Conservation (phyloP, 2,888 invertebrate genomes). For the Pardosa pseudoannulata region DNA sequence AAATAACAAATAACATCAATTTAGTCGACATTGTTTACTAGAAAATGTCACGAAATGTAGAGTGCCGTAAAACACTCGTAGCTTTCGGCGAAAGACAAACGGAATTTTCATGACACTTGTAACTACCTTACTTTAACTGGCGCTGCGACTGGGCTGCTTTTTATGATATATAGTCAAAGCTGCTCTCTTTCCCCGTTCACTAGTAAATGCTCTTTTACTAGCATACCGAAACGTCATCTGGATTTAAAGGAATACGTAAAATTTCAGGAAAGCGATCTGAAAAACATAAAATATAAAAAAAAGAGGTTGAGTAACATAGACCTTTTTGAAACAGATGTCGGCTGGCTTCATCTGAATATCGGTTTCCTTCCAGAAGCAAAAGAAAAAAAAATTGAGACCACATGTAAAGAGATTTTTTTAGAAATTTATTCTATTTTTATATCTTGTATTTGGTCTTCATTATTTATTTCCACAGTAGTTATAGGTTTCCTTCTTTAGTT, state of each 20-base stretch:
- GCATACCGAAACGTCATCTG: not conserved
- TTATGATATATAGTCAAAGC: not conserved
- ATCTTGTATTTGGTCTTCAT: not conserved
- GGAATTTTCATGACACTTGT: too few species aligned
- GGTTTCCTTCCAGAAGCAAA: not conserved
- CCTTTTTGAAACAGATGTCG: conserved; percentile 31
- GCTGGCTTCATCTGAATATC: conserved; percentile 47
- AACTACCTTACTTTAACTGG: too few species aligned
- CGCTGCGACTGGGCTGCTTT: not conserved
- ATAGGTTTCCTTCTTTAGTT: too few species aligned
- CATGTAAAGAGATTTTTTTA: not conserved
- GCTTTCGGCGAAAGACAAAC: too few species aligned
- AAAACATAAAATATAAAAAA: not conserved
- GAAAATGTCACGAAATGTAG: too few species aligned
- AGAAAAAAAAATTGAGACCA: conserved; percentile 12
- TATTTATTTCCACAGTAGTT: too few species aligned
- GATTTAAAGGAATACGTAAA: conserved; percentile 16
- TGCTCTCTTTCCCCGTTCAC: not conserved
- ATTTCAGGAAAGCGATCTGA: not conserved
- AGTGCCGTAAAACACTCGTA: too few species aligned
- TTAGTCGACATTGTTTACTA: too few species aligned
- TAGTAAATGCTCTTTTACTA: not conserved
- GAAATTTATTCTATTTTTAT: not conserved
- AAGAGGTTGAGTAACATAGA: not conserved
- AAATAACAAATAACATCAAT: too few species aligned